Base-by-base conservation (phyloP, 1,140 invertebrate species). In the Drosophila pseudoananassae region DNA sequence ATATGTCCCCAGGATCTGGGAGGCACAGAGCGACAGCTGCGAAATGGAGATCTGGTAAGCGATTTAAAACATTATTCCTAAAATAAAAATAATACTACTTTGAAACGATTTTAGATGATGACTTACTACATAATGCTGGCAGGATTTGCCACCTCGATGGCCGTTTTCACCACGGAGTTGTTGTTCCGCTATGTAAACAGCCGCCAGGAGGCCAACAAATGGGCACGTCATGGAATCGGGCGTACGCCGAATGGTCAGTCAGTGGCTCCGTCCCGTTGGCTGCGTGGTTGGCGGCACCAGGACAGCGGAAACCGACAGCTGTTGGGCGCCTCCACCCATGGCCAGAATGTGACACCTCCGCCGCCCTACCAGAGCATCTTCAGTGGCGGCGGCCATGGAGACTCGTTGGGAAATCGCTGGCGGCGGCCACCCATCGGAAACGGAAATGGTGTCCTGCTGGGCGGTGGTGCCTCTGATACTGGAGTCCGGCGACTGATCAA, bases 1-100 rank as follows among this genome's bases (percentile, higher is more conserved):
- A 95, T 97, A 46, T 97, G 97, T 78, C 96, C 96, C 0, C 92
- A 96, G 23, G 94, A 97, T 92, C 92, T 97, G 33, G 95, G 95
- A 50, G 96, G 94, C n/a, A 96, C 94, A 38, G 96, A 97, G 74
- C 93, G 96, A 2, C 94, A 95, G 82, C 91, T 97, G 8, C 90
- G 94, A 47, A 96, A 97, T 76, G 92, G 92, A 1, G 94, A 95
- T 72, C 58, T 92, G 1, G 43, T 46, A 23, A 20, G 43, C 12
- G 4, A 9, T 45, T 45, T 9, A 8, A 9, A 45, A 17, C 8
- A 31, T 31, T 31, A 10, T 31, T 31, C 9, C 8, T 9, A 31
- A 31, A 31, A 8, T 40, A 43, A 9, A 43, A 7, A 1, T 6
- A 6, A 27, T 1, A 27, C 1, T 43, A 12, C 7, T 43, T 43